Base-by-base conservation (phyloP, 2,797 vertebrate species). In the Psittacula echo region DNA sequence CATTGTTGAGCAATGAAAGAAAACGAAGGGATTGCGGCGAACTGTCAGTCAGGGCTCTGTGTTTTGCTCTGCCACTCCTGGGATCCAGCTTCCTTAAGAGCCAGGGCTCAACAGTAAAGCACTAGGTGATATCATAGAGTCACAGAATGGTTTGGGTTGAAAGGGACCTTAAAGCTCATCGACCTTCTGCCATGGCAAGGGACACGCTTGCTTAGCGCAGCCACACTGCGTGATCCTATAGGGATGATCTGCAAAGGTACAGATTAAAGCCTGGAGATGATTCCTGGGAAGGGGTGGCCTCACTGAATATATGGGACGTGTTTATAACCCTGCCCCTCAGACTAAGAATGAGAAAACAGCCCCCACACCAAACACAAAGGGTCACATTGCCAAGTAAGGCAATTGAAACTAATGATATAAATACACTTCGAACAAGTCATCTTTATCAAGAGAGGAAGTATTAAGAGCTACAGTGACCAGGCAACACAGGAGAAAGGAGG, bases 391-490 rank as follows among this genome's bases (percentile, higher is more conserved):
- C 95, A 94, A 95, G 83, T 94, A 93, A 94, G 86, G 95, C 72
- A 88, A 78, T 77, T n/a, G 87, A 82, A 88, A 56, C 62, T 62
- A 75, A 87, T 54, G 86, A 91, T 92, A 96, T 92, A 97, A 96
- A 96, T 96, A 94, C 54, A 81, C 92, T 96, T 91, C 84, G 87
- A 92, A 85, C 42, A 80, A 74, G 89, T 39, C 78, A 48, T 91
- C 64, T 90, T 97, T 96, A 96, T 97, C 96, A 77, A 70, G 89
- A 58, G 58, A 94, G 94, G 92, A 95, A 92, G 93, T 81, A 92
- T 72, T 96, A 93, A 90, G 92, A 88, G 30, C 84, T 94, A 56
- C 85, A 96, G 83, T 67, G 83, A 85, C 80, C 85, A 85, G 78
- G 95, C 81, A 90, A 82, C 58, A 62, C 5, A 18, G 81, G 58